These are phyloP conservation scores for Ciconia boyciana DNA, from an alignment of 2,113 vertebrate genomes.

Conservation along the genomic window DNA sequence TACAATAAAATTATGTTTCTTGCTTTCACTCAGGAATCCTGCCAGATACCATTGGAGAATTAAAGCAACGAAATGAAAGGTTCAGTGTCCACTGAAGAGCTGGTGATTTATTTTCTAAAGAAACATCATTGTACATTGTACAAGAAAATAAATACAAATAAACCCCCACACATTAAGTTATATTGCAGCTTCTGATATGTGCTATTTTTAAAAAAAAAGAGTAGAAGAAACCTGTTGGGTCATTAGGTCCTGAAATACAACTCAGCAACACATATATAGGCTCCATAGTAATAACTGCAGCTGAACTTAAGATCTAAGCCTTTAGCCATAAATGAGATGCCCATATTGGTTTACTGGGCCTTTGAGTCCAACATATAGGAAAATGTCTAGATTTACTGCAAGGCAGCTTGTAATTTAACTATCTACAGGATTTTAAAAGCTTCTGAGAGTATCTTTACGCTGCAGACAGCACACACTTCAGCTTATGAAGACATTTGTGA, in stretches of 20 bases:
- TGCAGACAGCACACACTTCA: neutral
- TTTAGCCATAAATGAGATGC: neutral
- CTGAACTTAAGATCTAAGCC: neutral
- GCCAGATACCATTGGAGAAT: neutral
- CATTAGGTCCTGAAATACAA: neutral
- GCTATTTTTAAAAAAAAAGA: neutral
- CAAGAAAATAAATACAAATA: neutral
- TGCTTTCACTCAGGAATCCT: neutral
- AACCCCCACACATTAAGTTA: neutral
- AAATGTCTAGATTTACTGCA: neutral
- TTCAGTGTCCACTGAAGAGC: neutral
- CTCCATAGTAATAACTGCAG: neutral
- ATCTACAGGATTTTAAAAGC: neutral
- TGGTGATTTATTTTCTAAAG: neutral
- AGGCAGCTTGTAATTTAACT: neutral
- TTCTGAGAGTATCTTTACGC: neutral
- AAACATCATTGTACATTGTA: neutral
- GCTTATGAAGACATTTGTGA: neutral
- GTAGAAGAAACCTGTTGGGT: accelerated
- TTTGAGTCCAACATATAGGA: neutral
- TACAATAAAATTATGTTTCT: neutral
- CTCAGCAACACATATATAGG: neutral
- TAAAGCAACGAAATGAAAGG: neutral
- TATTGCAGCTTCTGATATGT: neutral
- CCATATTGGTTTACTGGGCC: neutral